These are phyloP conservation scores for Pseudomyrmex pallidus DNA, from an alignment of 1,140 invertebrate genomes.

Conservation along the genomic window DNA sequence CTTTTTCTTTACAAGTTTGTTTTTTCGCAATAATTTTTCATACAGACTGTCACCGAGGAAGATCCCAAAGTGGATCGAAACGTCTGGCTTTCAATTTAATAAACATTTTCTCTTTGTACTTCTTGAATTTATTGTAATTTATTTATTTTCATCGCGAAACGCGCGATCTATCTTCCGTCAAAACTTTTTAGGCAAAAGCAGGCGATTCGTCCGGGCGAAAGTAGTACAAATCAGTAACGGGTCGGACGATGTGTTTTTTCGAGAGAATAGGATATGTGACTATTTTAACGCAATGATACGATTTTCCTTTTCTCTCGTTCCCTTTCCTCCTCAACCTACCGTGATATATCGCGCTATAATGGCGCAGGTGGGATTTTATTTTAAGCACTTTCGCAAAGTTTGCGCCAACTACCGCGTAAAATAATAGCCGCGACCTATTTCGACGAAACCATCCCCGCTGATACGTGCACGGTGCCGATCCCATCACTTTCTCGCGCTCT, in stretches of 20 bases:
- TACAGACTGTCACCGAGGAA: too few species aligned
- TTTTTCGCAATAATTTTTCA: too few species aligned
- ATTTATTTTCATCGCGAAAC: too few species aligned
- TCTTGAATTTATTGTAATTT: too few species aligned
- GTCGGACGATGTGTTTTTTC: neutral
- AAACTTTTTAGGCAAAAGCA: neutral
- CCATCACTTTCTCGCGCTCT: neutral
- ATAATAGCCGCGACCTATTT: neutral
- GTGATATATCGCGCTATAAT: neutral
- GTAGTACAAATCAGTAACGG: constrained; percentile 30
- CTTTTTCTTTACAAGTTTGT: too few species aligned
- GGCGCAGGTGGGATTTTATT: neutral
- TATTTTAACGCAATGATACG: neutral
- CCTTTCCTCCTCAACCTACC: neutral
- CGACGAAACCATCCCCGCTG: neutral
- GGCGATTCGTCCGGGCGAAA: neutral
- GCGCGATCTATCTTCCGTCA: too few species aligned
- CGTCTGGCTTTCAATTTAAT: too few species aligned
- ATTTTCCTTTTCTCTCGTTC: too few species aligned
- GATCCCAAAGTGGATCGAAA: too few species aligned
- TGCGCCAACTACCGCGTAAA: neutral
- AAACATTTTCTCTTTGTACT: too few species aligned
- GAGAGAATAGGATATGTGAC: neutral
- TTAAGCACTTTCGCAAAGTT: neutral
- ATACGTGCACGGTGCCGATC: neutral